Evolutionary conservation across 37 sponge, comb jelly and placozoan species (phyloP), one percentile per base, ranked within the genome.

Genomic region (Ephydatia muelleri): DNA sequence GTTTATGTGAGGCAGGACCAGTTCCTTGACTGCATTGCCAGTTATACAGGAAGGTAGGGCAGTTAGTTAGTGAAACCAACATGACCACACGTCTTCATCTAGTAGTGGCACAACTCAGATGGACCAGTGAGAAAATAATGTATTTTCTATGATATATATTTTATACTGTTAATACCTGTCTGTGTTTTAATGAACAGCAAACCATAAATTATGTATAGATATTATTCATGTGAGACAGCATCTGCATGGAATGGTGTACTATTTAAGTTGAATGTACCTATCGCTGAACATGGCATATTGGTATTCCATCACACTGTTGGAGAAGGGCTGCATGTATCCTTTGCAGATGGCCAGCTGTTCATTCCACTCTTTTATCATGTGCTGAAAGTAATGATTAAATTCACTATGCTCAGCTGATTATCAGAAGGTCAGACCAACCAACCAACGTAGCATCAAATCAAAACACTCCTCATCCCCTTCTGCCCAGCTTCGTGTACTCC

Each of bases 21-120:
- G 14, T 75, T 89, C 67, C 69, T 90, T 26, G 82, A 86, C 70
- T 85, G 86, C 66, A 85, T 85, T 72, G 85, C 81, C 82, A 67
- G 32, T 40, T 64, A 26, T 31, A 40, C 76, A 13, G 75, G 71
- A 23, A 82, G 76, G 88, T 81, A 57, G 19, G 16, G 19, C 19
- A 57, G 57, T 21, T 57, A 57, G 19, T 57, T 57, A 57, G 9
- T 57, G 57, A 57, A 57, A 57, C 19, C 16, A 21, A 21, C 16
- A 57, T 57, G 19, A 57, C 57, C 57, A 57, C 57, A 57, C 16
- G 57, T 21, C 57, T 57, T 57, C 9, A 21, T 19, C 57, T 57
- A 14, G 16, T 57, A 19, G 57, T 57, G 16, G 57, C 57, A 57
- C 57, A 57, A 21, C 19, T 57, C 57, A 57, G 9, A 19, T 19